Conservation (phyloP, 2,888 invertebrate genomes). For the Masnerella sp. region DNA sequence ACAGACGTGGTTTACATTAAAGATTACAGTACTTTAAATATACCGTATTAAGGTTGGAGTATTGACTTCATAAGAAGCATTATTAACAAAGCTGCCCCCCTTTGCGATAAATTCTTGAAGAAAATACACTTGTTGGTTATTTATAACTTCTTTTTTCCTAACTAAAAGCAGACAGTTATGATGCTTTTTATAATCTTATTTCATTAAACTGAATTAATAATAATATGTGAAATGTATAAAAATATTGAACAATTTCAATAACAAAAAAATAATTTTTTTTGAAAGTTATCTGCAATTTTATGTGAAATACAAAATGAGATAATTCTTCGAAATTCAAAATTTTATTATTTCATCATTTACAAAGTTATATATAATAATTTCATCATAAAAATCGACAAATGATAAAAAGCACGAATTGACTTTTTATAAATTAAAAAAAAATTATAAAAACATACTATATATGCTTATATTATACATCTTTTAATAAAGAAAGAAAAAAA, state of each 20-base stretch:
- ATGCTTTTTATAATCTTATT: constrained; percentile 9
- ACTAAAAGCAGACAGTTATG: constrained; percentile 14
- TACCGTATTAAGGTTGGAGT: constrained; percentile 14
- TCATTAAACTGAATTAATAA: neutral
- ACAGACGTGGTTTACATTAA: constrained; percentile 5
- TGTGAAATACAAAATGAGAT: constrained; percentile 1
- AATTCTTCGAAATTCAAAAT: constrained; percentile 1
- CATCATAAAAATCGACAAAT: too few relatives aligned
- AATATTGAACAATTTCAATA: too few relatives aligned
- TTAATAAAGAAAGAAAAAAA: too few relatives aligned
- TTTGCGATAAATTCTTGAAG: constrained; percentile 9
- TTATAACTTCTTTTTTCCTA: constrained; percentile 13
- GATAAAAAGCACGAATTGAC: too few relatives aligned
- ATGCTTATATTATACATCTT: too few relatives aligned
- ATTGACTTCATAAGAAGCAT: constrained; percentile 18
- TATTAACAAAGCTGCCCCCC: constrained; percentile 20
- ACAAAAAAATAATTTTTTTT: neutral
- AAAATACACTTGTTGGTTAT: constrained; percentile 20
- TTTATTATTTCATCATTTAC: too few relatives aligned
- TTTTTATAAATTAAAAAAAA: too few relatives aligned
- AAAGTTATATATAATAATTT: too few relatives aligned
- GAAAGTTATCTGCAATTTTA: constrained; percentile 6
- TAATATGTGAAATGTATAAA: neutral
- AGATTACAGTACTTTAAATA: constrained; percentile 1
- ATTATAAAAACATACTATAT: too few relatives aligned